A percentile compares a stretch with the other conserved stretches of the same genome.
Conservation (phyloP, 2,797 vertebrate genomes). For the Pipistrellus kuhlii region DNA sequence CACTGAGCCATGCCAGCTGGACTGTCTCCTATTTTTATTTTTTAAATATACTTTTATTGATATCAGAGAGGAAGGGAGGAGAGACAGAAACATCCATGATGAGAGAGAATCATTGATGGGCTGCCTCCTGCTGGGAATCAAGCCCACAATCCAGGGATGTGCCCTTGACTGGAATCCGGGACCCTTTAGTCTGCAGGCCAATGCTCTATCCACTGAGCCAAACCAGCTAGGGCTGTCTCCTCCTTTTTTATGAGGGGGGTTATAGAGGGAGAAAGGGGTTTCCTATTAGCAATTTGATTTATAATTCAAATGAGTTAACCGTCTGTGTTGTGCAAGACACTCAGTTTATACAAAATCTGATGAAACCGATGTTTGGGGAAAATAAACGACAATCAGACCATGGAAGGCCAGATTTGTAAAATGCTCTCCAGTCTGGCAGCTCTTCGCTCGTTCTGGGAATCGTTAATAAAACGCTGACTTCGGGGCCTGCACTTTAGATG, state of each 20-base stretch:
- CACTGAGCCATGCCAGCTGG: no score
- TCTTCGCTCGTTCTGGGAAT: constrained; percentile 23
- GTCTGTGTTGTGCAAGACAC: not conserved
- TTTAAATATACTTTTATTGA: no score
- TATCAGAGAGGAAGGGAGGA: no score
- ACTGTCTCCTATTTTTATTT: not conserved
- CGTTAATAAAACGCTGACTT: not conserved
- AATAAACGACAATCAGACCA: not conserved
- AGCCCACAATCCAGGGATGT: no score
- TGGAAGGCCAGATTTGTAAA: not conserved
- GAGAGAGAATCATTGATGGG: no score
- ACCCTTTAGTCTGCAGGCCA: no score
- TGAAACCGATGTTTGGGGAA: constrained; percentile 32
- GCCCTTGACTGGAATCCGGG: no score
- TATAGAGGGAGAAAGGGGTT: not conserved
- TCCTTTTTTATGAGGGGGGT: not conserved
- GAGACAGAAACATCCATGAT: no score
- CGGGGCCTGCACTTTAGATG: not conserved
- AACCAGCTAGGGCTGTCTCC: no score
- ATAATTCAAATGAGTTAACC: constrained; percentile 12
- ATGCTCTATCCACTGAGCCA: no score
- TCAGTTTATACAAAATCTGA: constrained; percentile 24
- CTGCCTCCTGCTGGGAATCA: no score
- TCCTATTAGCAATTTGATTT: constrained; percentile 39
- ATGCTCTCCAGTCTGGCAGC: not conserved